phyloP scores from a whole-genome alignment of 2,888 invertebrate species.

The Stegophylla sp. region DNA sequence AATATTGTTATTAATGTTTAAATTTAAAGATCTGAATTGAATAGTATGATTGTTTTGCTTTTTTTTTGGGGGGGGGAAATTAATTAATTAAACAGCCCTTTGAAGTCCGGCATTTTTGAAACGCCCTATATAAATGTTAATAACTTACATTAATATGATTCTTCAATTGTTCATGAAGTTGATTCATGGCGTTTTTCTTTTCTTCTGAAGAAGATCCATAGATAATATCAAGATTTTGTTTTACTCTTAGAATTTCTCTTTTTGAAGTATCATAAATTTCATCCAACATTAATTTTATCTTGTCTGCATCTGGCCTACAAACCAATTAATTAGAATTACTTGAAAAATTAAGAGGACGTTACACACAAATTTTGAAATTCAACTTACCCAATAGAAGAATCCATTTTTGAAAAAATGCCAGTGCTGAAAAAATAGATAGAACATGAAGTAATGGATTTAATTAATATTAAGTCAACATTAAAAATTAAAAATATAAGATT shows the following conservation, averaged over 20 bases:
- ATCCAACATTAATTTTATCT: conserved; percentile 40
- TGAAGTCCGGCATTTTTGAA: too few relatives aligned
- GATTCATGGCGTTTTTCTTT: conserved; percentile 34
- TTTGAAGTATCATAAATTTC: conserved; percentile 26
- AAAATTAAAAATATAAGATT: too few relatives aligned
- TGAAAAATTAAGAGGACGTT: neutral
- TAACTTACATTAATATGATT: conserved; percentile 35
- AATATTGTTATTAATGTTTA: too few relatives aligned
- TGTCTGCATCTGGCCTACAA: conserved; percentile 13
- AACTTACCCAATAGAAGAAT: conserved; percentile 1
- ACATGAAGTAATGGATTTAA: neutral
- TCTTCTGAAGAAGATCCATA: conserved; percentile 46
- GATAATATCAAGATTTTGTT: conserved; percentile 34
- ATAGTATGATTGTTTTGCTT: too few relatives aligned
- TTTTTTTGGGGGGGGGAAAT: too few relatives aligned
- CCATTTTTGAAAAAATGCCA: neutral
- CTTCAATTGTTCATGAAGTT: conserved; percentile 45
- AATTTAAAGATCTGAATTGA: too few relatives aligned
- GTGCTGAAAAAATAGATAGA: conserved; percentile 10
- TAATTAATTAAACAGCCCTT: too few relatives aligned
- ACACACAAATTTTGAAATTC: neutral
- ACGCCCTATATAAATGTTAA: too few relatives aligned
- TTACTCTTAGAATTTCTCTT: conserved; percentile 36
- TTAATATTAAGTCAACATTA: too few relatives aligned
- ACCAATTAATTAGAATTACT: neutral